Conservation (phyloP, 2,888 invertebrate genomes). For the Coremacera marginata region DNA sequence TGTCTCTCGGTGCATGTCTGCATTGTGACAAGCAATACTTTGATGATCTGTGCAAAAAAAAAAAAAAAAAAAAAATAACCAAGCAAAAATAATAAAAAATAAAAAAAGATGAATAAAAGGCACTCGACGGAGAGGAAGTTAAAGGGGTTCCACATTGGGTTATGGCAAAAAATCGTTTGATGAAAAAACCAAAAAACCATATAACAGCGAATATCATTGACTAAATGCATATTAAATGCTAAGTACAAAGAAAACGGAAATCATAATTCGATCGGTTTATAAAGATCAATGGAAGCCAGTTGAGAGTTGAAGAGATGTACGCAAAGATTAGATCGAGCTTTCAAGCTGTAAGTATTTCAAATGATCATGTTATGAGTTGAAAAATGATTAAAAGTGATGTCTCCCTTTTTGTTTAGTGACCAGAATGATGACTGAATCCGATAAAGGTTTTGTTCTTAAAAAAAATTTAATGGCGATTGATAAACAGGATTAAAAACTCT, state of each 20-base stretch:
- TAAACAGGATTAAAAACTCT: no score
- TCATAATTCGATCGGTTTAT: slow-evolving; percentile 61
- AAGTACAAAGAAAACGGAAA: slow-evolving; percentile 55
- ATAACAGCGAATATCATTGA: slow-evolving; percentile 46
- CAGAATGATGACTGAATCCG: no score
- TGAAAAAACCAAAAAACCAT: background rate
- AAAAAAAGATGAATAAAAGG: no score
- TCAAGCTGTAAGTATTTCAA: no score
- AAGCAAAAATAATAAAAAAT: no score
- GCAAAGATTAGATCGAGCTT: background rate
- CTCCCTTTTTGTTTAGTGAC: no score
- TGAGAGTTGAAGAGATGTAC: background rate
- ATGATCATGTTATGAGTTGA: no score
- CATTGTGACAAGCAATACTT: slow-evolving; percentile 20
- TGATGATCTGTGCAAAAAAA: background rate
- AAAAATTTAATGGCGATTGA: no score
- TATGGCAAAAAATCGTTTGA: slow-evolving; percentile 11
- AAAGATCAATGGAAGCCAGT: no score
- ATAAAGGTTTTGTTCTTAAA: no score
- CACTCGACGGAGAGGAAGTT: background rate
- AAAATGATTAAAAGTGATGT: no score
- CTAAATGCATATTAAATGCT: slow-evolving; percentile 46
- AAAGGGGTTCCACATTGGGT: background rate
- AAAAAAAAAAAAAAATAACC: no score
- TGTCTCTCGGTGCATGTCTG: slow-evolving; percentile 1